Percentiles rank a stretch among this genome's conserved stretches.
These are phyloP conservation scores for Phylloscopus trochilus DNA, from an alignment of 2,113 vertebrate species.

Conservation along the genomic window DNA sequence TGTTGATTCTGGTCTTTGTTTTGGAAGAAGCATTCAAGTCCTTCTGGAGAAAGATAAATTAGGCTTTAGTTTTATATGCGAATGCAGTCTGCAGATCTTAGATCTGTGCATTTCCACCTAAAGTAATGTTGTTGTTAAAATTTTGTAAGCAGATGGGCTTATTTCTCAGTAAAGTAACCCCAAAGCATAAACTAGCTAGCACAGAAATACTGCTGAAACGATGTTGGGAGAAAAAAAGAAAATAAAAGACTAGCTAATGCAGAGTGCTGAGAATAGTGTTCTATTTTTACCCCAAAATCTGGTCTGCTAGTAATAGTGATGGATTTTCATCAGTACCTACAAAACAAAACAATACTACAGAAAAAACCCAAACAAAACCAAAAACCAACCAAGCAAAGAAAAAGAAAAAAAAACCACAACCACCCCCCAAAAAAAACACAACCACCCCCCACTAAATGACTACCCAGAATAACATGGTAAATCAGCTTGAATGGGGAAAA, in stretches of 20 bases:
- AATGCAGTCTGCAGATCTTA: not conserved
- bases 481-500: constrained; percentile 12
- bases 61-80: not conserved
- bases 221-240: not conserved
- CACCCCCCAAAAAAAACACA: not conserved
- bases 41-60: constrained; percentile 1
- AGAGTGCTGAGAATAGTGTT: not conserved
- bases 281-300: constrained; percentile 30
- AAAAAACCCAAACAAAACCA: not conserved
- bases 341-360: not conserved
- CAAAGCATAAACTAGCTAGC: constrained; percentile 30
- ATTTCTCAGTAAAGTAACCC: constrained; percentile 19
- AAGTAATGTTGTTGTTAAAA: constrained; percentile 17
- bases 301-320: not conserved
- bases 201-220: not conserved
- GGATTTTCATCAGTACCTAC: not conserved
- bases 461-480: not conserved
- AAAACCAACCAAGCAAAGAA: not conserved
- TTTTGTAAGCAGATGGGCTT: constrained; percentile 18
- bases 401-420: not conserved
- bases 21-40: not conserved
- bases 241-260: not conserved
- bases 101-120: not conserved
- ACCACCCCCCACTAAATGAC: not conserved
- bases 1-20: constrained; percentile 10